Conservation (phyloP, 2,888 invertebrate genomes). For the Ypsolopha scabrella region DNA sequence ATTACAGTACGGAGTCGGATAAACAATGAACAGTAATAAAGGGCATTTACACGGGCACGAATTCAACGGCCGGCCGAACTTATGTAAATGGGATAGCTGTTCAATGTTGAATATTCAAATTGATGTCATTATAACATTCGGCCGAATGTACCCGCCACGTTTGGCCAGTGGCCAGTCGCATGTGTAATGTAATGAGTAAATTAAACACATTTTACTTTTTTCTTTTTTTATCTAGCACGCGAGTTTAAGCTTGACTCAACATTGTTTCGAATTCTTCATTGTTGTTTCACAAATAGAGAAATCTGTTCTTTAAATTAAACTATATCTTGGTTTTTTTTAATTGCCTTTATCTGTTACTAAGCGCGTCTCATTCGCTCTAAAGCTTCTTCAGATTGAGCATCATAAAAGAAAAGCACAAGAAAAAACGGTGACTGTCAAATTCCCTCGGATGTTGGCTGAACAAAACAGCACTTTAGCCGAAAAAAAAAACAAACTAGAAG, state of each 20-base stretch:
- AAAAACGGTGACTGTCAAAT: constrained; percentile 70
- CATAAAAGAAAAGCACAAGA: constrained; percentile 46
- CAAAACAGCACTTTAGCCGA: constrained; percentile 69
- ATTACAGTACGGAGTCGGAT: not conserved
- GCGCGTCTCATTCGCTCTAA: constrained; percentile 18
- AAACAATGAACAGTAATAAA: constrained; percentile 38
- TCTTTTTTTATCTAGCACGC: constrained; percentile 36
- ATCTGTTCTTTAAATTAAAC: not conserved
- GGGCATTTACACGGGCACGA: constrained; percentile 59
- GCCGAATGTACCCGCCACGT: constrained; percentile 45
- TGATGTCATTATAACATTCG: constrained; percentile 70
- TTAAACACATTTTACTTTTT: constrained; percentile 29
- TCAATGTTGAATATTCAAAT: constrained; percentile 70
- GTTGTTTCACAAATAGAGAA: not conserved
- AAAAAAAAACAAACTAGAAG: constrained; percentile 57
- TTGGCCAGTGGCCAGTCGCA: constrained; percentile 62
- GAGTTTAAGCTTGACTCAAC: constrained; percentile 27
- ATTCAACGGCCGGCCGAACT: constrained; percentile 60
- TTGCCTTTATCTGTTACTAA: constrained; percentile 9
- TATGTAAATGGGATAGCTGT: constrained; percentile 66
- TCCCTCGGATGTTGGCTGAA: constrained; percentile 63
- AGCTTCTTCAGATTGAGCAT: constrained; percentile 14
- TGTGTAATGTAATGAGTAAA: constrained; percentile 60
- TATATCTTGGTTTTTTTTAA: not conserved
- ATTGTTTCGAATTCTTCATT: constrained; percentile 6